Base-by-base conservation (phyloP, 2,888 invertebrate species). In the Drosophila birchii region DNA sequence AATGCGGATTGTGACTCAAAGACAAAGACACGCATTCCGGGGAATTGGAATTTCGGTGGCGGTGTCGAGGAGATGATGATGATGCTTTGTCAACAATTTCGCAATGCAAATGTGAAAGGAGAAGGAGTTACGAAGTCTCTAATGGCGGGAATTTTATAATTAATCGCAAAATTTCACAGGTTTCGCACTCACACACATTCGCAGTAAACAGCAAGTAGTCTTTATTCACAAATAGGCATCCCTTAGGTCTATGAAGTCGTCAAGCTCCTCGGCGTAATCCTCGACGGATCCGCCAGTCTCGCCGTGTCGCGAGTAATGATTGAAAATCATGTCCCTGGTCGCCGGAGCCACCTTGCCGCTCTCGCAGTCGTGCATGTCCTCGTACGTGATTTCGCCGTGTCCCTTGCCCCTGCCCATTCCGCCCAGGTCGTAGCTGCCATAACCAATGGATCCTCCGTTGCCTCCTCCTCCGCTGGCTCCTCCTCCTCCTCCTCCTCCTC, bases 361-460 rank as follows among this genome's bases (percentile, higher is more conserved):
- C 56, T 83, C 82, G 51, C 90, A 86, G 29, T 78, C 80, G 41
- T 86, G 79, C 67, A 78, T 79, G 78, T 91, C 88, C 69, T 90
- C 90, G 68, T 90, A 91, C 63, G 82, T 80, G 64, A 88, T 80
- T 67, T 90, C 90, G 11, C 89, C 85, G 20, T 78, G 68, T 1
- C 78, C 86, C 67, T 76, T 41, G 20, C 75, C 89, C 87, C 54
- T 78, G 3, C 79, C 86, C 71, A 77, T 41, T 14, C 70, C 88
- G 88, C 54, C 80, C 87, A 67, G 83, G 84, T 68, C 68, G 57
- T 68, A 68, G 93, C 47, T 92, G 56, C 93, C 93, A 81, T 77
- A 59, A 32, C 66, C 39, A 0, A 93, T 92, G 1, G 93, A 93
- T 51, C 55, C 41, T 60, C 92, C 95, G 5, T 95, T 95, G 8